These are phyloP conservation scores for Contarinia nasturtii DNA, from an alignment of 1,140 invertebrate species.

Conservation along the genomic window DNA sequence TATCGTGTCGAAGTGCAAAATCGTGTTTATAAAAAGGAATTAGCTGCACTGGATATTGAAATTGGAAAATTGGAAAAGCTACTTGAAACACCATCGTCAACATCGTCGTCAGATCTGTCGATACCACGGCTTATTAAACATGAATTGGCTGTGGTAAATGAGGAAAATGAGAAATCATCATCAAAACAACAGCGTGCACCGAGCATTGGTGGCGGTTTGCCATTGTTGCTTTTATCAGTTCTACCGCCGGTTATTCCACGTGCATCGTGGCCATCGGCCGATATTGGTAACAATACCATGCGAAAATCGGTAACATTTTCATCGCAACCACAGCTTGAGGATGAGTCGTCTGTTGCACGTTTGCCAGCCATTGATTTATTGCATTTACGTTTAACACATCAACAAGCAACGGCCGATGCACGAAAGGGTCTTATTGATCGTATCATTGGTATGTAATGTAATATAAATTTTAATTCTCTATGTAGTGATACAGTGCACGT, in stretches of 20 bases:
- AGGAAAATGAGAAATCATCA: slow-evolving; percentile 14
- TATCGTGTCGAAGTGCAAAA: slow-evolving; percentile 83
- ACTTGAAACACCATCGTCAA: slow-evolving; percentile 29
- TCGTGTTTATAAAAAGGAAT: slow-evolving; percentile 66
- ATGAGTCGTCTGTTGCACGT: slow-evolving; percentile 7
- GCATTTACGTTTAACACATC: slow-evolving; percentile 29
- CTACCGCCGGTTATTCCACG: slow-evolving; percentile 51
- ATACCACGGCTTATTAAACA: slow-evolving; percentile 11
- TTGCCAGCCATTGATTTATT: slow-evolving; percentile 32
- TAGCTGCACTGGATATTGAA: slow-evolving; percentile 61
- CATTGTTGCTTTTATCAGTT: slow-evolving; percentile 46
- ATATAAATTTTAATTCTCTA: neutral
- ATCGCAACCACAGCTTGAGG: slow-evolving; percentile 44
- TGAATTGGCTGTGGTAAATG: slow-evolving; percentile 23
- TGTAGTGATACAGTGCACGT: neutral
- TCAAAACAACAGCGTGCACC: slow-evolving; percentile 29
- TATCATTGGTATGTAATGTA: slow-evolving; percentile 18
- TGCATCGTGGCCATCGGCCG: slow-evolving; percentile 53
- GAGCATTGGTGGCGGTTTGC: slow-evolving; percentile 44
- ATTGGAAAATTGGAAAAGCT: slow-evolving; percentile 54
- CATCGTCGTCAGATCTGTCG: slow-evolving; percentile 31
- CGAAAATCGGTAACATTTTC: slow-evolving; percentile 34
- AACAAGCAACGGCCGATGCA: slow-evolving; percentile 28
- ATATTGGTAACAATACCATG: slow-evolving; percentile 31
- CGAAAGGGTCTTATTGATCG: slow-evolving; percentile 31